These are phyloP conservation scores for Podotricha telesiphe DNA, from an alignment of 2,888 invertebrate genomes.

Conservation along the genomic window DNA sequence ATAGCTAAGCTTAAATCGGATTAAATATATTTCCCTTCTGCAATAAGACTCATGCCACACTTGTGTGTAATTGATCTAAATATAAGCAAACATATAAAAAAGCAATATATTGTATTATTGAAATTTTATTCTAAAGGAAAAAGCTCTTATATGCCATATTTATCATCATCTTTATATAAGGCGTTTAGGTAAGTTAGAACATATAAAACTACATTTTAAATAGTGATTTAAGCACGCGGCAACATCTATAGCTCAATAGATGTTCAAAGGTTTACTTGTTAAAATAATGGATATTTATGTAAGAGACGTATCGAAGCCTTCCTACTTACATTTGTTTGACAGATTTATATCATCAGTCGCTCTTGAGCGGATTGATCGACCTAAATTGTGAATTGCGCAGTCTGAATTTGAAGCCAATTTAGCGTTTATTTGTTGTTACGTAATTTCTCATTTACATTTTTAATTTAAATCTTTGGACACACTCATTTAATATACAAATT, in stretches of 20 bases:
- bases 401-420: conserved; percentile 47
- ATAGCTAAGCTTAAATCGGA: too few relatives aligned
- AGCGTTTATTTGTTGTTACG: conserved; percentile 12
- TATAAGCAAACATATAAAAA: too few relatives aligned
- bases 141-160: too few relatives aligned
- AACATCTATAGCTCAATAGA: conserved; percentile 26
- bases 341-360: conserved; percentile 45
- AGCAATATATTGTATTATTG: too few relatives aligned
- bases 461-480: conserved; percentile 9
- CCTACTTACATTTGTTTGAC: conserved; percentile 38
- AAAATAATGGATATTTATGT: conserved; percentile 47
- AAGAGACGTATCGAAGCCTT: conserved; percentile 37
- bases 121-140: too few relatives aligned
- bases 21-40: too few relatives aligned
- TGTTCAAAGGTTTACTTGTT: conserved; percentile 36
- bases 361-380: conserved; percentile 51
- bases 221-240: conserved; percentile 3
- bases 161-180: too few relatives aligned
- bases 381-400: conserved; percentile 55
- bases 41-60: too few relatives aligned
- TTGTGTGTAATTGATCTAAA: too few relatives aligned
- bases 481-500: background rate
- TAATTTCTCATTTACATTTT: conserved; percentile 7
- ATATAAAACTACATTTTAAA: background rate
- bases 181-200: background rate